These are phyloP conservation scores for Malurus melanocephalus DNA, from an alignment of 2,113 vertebrate species.

Conservation along the genomic window DNA sequence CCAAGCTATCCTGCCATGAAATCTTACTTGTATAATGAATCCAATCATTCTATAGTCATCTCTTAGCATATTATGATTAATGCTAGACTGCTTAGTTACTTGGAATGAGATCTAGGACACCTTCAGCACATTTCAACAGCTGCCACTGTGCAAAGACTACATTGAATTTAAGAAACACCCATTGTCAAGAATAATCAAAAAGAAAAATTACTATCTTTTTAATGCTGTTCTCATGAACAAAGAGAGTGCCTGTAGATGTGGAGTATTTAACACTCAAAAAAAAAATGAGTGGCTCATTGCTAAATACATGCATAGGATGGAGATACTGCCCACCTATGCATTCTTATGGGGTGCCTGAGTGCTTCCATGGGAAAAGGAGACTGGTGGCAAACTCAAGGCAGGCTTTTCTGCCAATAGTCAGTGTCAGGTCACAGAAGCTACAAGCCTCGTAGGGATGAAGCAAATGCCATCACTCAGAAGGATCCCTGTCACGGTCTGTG, in stretches of 20 bases:
- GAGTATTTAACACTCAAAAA: background rate
- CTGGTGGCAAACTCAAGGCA: background rate
- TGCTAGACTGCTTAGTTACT: background rate
- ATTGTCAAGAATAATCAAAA: background rate
- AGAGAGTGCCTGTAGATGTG: background rate
- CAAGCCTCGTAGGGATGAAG: background rate
- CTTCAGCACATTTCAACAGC: background rate
- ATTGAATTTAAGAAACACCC: background rate
- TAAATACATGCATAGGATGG: background rate
- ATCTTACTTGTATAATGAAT: background rate
- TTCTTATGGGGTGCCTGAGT: background rate
- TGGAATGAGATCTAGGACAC: background rate
- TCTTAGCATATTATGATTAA: background rate
- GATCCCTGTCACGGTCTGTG: background rate
- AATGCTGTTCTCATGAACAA: background rate
- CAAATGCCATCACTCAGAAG: background rate
- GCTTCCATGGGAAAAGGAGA: background rate
- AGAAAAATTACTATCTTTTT: background rate
- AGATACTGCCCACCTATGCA: background rate
- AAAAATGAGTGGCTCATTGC: background rate
- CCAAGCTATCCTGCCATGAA: background rate
- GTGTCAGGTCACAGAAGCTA: background rate
- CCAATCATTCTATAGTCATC: background rate
- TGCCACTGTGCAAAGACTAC: background rate
- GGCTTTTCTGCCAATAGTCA: background rate